Evolutionary conservation across 2,113 vertebrate species (phyloP).

Genomic region (Drymodes brunneopygia): DNA sequence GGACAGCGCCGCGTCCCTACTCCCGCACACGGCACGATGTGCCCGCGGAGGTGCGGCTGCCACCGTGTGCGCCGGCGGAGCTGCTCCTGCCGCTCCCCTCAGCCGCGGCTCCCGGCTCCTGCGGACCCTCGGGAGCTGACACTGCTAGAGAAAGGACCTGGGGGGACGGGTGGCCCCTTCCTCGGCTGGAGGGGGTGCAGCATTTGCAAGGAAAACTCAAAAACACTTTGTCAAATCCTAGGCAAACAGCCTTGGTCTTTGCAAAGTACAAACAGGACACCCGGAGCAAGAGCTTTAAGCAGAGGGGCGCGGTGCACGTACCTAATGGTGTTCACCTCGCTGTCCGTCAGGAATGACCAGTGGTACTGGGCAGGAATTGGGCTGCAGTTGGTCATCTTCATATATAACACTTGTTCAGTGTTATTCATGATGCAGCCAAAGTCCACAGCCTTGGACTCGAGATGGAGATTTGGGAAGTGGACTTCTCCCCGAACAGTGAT

Average conservation of each 20-base stretch:
- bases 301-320: neutral
- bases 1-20: no score
- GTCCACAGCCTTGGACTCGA: conserved; percentile 74
- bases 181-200: no score
- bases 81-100: no score
- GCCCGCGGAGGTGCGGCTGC: no score
- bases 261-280: neutral
- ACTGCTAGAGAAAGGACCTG: no score
- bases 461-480: conserved; percentile 81
- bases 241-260: neutral
- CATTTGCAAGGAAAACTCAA: no score
- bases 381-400: conserved; percentile 82
- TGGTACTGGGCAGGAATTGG: conserved; percentile 74
- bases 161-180: no score
- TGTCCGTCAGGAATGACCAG: conserved; percentile 76
- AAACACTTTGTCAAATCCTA: neutral
- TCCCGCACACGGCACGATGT: no score
- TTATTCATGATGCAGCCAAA: conserved; percentile 86
- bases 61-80: no score
- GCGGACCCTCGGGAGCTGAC: no score
- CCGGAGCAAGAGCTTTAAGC: neutral
- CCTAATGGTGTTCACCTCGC: conserved; percentile 61
- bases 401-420: conserved; percentile 61
- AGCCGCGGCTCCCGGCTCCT: no score
- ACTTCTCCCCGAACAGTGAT: conserved; percentile 76